Base-by-base conservation (phyloP, 1,140 invertebrate species). In the Melitaea cinxia region DNA sequence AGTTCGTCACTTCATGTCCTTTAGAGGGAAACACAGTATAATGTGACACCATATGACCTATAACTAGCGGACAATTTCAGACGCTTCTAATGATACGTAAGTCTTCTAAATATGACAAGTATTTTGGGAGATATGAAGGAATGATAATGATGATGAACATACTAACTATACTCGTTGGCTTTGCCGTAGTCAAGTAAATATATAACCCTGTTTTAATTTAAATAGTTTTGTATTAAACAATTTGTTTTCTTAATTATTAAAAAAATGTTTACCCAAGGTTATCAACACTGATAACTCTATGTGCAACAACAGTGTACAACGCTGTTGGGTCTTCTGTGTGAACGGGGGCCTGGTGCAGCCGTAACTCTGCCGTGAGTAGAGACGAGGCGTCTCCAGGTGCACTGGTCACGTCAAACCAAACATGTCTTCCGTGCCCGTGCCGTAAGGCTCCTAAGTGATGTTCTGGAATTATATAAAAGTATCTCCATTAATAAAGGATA, bases 351-450 rank as follows among this genome's bases (percentile, higher is more conserved):
- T 96, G 95, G 83, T 95, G 98, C 1, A 99, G 90, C 35, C 96
- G 92, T 10, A 99, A 87, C 86, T 98, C 97, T 0, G 97, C 96
- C 47, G 95, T 95, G 2, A 90, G 72, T 24, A 98, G 94, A 15
- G 98, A 93, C 5, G 93, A 93, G 73, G 97, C 96, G 58, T 94
- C 95, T 3, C 92, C 83, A 1, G 96, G 94, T 5, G 98, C 94
- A 77, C 98, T 96, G 3, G 94, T 94, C 6, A 98, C 95, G 83
- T 98, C 96, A 85, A 99, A 99, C 96, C 96, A 98, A 12, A 98
- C 93, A 37, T 96, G 93, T 75, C 96, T 94, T 2, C 97, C 96
- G 78, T 95, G 94, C 65, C 97, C 96, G 76, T 98, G 96, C 1
- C 96, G 93, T 26, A 96, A 92, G 19, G 93, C 93, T 33, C 94